phyloP scores from a whole-genome alignment of 2,113 vertebrate genomes.

The Hypanus sabinus region DNA sequence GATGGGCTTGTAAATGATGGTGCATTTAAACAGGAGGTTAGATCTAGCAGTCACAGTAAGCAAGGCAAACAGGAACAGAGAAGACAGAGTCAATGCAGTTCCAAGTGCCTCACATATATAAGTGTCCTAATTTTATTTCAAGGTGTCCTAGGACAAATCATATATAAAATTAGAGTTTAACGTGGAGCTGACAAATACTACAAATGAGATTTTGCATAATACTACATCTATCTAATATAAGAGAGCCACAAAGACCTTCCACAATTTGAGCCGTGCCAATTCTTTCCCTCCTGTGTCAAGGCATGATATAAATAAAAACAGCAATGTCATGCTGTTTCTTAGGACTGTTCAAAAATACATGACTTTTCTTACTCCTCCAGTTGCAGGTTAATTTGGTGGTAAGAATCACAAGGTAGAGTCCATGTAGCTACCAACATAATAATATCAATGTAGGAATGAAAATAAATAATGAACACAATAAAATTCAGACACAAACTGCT shows the following conservation, averaged over 20 bases:
- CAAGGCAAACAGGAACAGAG: background rate
- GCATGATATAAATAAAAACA: background rate
- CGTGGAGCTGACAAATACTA: background rate
- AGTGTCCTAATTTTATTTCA: background rate
- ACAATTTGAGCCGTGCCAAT: background rate
- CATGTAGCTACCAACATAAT: background rate
- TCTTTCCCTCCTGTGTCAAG: background rate
- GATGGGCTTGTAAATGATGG: conserved; percentile 42
- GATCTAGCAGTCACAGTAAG: conserved; percentile 34
- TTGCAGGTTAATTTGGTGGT: background rate
- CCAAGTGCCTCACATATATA: background rate
- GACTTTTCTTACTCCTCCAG: background rate
- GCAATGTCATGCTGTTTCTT: background rate
- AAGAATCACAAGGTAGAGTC: background rate
- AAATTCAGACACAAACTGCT: no score
- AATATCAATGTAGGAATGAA: background rate
- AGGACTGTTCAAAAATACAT: background rate
- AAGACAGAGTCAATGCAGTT: background rate
- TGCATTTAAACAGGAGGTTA: conserved; percentile 42
- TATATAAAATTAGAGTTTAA: background rate
- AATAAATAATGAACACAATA: no score
- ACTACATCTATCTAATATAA: background rate
- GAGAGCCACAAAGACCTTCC: background rate
- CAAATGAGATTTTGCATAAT: background rate
- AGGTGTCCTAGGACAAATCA: background rate